Base-by-base conservation (phyloP, 2,113 vertebrate genomes). In the Cottus gobio region DNA sequence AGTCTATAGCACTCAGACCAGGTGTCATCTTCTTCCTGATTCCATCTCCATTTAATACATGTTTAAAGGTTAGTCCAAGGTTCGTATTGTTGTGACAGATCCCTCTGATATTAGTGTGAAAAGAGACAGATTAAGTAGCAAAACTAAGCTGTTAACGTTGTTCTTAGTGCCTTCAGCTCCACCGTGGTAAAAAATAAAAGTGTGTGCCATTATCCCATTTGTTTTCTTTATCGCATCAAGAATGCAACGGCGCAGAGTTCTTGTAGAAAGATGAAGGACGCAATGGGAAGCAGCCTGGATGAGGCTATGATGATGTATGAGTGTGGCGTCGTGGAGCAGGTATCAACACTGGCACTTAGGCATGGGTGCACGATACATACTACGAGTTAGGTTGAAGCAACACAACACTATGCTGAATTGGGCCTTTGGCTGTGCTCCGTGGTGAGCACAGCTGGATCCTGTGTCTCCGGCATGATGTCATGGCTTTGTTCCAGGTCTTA, bases 391-490 rank as follows among this genome's bases (percentile, higher is more conserved):
- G 13, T 34, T 52, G 46, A 69, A 36, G 30, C 12, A 56, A 39
- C 31, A 54, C 13, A 37, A 37, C 11, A 26, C 13, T 7, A 4
- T 71, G 16, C 15, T 18, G 26, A 28, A 57, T 20, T 28, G 1
- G 12, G 54, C 26, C 56, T 30, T 58, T 30, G 26, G 56, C 56
- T 58, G n/a, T 56, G 5, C 13, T 58, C 13, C 13, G 52, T 4
- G 10, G 3, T 54, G 7, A 48, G 28, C 28, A 56, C 37, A 7
- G 22, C 58, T 18, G 50, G 30, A 70, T 48, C 13, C 5, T 39
- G 30, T 70, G 50, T 61, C 37, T 75, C 70, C 69, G 57, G 61
- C 48, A 75, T 79, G 71, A 80, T 87, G 87, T 88, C 74, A 74
- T 22, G 72, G 50, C 73, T 61, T 65, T 3, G 5, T 77, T 78